Evolutionary conservation across 1,140 invertebrate species (phyloP).

Genomic region (Calephelis nemesis): DNA sequence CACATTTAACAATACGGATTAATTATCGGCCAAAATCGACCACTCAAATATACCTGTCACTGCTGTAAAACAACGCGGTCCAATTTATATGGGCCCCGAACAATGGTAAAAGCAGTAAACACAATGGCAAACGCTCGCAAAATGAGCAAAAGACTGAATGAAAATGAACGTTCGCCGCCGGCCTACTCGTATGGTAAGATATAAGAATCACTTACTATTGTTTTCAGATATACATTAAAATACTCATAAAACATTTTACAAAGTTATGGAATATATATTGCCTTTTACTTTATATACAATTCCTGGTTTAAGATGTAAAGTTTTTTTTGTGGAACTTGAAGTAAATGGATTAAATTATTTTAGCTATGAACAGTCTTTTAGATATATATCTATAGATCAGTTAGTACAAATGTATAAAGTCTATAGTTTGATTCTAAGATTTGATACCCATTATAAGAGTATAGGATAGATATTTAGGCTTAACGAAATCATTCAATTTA

Average conservation of each 20-base stretch:
- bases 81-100: constrained; percentile 72
- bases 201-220: constrained; percentile 45
- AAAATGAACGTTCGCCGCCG: constrained; percentile 43
- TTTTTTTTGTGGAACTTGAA: too few relatives aligned
- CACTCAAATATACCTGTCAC: constrained; percentile 78
- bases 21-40: constrained; percentile 76
- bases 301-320: too few relatives aligned
- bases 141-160: constrained; percentile 54
- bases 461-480: too few relatives aligned
- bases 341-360: too few relatives aligned
- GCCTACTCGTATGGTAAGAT: constrained; percentile 35
- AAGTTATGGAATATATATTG: not conserved
- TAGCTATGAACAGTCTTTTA: too few relatives aligned
- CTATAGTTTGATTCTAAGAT: too few relatives aligned
- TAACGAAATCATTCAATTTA: too few relatives aligned
- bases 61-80: constrained; percentile 57
- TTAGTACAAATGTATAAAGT: too few relatives aligned
- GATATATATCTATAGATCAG: too few relatives aligned
- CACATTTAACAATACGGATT: constrained; percentile 74
- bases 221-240: constrained; percentile 28
- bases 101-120: constrained; percentile 74
- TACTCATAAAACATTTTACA: constrained; percentile 13
- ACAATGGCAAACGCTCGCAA: constrained; percentile 60
- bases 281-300: too few relatives aligned
- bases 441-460: too few relatives aligned